phyloP scores from a whole-genome alignment of 2,797 vertebrate species.

The Glossophaga mutica region DNA sequence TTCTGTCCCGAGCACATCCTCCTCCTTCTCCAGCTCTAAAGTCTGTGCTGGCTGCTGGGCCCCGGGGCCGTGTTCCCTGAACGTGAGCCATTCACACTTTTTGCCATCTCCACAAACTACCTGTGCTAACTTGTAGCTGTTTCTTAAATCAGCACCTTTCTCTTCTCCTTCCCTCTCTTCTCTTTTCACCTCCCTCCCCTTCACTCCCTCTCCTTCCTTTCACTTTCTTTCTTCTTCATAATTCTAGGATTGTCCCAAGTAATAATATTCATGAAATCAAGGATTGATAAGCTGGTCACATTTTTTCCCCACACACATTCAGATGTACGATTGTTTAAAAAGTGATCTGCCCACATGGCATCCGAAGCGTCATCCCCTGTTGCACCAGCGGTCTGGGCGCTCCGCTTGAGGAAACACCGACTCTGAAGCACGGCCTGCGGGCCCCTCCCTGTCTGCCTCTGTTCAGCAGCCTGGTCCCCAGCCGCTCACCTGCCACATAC shows the following conservation, averaged over 20 bases:
- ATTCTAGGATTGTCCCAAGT: background rate
- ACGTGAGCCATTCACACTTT: background rate
- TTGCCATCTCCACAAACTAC: background rate
- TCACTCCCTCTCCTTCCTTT: background rate
- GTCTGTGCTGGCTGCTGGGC: background rate
- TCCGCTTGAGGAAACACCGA: background rate
- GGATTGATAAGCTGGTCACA: background rate
- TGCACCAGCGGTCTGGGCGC: background rate
- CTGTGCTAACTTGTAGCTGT: background rate
- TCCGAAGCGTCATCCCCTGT: background rate
- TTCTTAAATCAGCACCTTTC: background rate
- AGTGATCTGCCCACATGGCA: background rate
- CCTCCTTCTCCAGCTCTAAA: background rate
- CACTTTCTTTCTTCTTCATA: background rate
- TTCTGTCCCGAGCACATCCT: accelerated
- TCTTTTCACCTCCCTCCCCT: background rate
- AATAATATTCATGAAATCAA: background rate
- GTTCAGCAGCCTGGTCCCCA: background rate
- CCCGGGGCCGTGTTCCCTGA: background rate
- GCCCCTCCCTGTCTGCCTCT: background rate
- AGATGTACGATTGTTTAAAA: background rate
- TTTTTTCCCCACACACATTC: background rate
- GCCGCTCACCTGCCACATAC: background rate
- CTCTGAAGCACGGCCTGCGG: accelerated
- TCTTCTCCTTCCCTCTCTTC: background rate